These are phyloP conservation scores for Orthosia incerta DNA, from an alignment of 2,888 invertebrate genomes.

Conservation along the genomic window DNA sequence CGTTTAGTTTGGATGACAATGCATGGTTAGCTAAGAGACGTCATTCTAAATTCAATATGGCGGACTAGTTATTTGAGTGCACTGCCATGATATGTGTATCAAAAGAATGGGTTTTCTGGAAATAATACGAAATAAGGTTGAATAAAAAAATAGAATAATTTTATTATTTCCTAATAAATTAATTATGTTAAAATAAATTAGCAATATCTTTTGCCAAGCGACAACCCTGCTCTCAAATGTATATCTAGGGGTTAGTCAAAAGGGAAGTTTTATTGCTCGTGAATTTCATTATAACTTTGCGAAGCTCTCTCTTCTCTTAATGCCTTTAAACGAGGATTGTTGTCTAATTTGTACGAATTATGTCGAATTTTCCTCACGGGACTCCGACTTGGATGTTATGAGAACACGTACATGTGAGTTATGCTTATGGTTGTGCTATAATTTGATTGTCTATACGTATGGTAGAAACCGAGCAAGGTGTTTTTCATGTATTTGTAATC, in stretches of 20 bases:
- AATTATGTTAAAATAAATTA: slow-evolving; percentile 17
- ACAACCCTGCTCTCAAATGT: slow-evolving; percentile 84
- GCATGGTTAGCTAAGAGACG: no score
- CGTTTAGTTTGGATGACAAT: no score
- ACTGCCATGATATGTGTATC: no score
- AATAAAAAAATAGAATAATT: no score
- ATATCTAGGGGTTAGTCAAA: slow-evolving; percentile 89
- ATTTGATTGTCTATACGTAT: slow-evolving; percentile 25
- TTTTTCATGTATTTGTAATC: neutral
- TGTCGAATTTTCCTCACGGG: slow-evolving; percentile 79
- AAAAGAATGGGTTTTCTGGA: no score
- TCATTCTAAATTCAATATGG: no score
- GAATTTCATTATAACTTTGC: slow-evolving; percentile 91
- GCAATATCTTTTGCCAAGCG: slow-evolving; percentile 47
- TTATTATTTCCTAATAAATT: neutral
- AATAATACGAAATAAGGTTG: no score
- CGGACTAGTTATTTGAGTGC: no score
- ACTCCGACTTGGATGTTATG: slow-evolving; percentile 66
- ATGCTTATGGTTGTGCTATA: slow-evolving; percentile 25
- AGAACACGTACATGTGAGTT: slow-evolving; percentile 38
- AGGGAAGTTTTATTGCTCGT: slow-evolving; percentile 90
- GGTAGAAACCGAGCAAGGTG: neutral
- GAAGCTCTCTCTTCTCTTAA: slow-evolving; percentile 83
- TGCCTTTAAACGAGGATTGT: slow-evolving; percentile 89
- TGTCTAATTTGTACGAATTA: slow-evolving; percentile 89